A percentile compares a stretch with the other conserved stretches of the same genome.
phyloP scores from a whole-genome alignment of 2,797 vertebrate genomes.

The Decapterus maruadsi region DNA sequence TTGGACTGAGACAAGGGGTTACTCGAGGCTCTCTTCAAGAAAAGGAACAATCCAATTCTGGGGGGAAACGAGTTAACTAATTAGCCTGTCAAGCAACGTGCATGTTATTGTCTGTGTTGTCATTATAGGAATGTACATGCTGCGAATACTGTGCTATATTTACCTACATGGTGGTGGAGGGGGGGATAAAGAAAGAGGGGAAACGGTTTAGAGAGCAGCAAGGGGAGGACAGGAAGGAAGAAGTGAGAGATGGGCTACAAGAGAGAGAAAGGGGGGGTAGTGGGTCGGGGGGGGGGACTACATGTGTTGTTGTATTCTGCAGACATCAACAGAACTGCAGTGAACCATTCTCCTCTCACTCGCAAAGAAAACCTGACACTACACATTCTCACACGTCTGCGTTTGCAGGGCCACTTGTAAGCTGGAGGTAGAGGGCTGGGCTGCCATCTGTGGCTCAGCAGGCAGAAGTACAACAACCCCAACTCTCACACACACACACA shows the following conservation, averaged over 20 bases:
- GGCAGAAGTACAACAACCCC: constrained; percentile 69
- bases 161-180: not conserved
- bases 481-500: not conserved
- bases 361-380: constrained; percentile 55
- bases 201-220: not conserved
- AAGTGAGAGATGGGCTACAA: constrained; percentile 3
- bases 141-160: not conserved
- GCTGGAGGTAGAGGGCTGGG: constrained; percentile 70
- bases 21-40: not conserved
- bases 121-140: not conserved
- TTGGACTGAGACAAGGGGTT: not conserved
- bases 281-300: not conserved
- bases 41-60: constrained; percentile 4
- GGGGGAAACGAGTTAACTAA: not conserved
- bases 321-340: constrained; percentile 55
- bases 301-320: constrained; percentile 52
- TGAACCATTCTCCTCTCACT: constrained; percentile 40
- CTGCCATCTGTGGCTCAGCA: constrained; percentile 76
- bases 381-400: constrained; percentile 49
- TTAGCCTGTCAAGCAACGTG: not conserved
- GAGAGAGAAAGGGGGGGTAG: not conserved
- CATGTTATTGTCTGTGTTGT: not conserved
- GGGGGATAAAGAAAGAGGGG: too few relatives aligned
- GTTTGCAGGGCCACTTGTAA: constrained; percentile 49
- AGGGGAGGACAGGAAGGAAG: constrained; percentile 3